Base-by-base conservation (phyloP, 2,888 invertebrate genomes). In the Metallyticus violacea region DNA sequence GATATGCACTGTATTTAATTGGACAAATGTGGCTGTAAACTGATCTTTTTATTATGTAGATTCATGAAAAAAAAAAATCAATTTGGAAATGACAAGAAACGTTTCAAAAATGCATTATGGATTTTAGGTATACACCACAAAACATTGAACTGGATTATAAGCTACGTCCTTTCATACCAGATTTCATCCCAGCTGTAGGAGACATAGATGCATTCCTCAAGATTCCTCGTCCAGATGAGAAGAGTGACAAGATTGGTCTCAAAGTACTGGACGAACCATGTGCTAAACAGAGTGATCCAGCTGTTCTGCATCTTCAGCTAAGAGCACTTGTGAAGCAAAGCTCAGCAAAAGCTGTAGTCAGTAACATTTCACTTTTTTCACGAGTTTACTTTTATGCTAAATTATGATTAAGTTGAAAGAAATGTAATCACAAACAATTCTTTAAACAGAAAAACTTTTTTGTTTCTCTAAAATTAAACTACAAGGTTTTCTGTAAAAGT, bases 181-280 rank as follows among this genome's bases (percentile, higher is more conserved):
- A 99, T 90, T 99, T 96, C 92, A 97, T 99, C 89, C 99, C 99
- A 7, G 98, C 99, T 0, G 99, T 99, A 81, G 99, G 99, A 0
- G 99, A 99, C 92, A 98, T 99, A 89, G 99, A 99, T 92, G 98
- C 99, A 3, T 99, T 99, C 92, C 94, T 99, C 78, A 99, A 99
- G 93, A 97, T 99, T 1, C 93, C 94, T 81, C 94, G 98, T 27
- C 99, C 99, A 0, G 96, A 97, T 89, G 93, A 92, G 2, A 92
- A 93, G 1, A 93, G 94, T 81, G 94, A 94, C 15, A 94, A 96
- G 86, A 92, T 95, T 6, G 96, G 98, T 7, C 91, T 98, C 86
- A 93, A 93, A 0, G 95, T 97, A n/a, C 91, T 98, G 88, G 99
- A 99, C 91, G 99, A 99, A 91, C 99, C 99, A 0, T 96, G 97